Base-by-base conservation (phyloP, 2,113 vertebrate species). In the Stigmatopora argus region DNA sequence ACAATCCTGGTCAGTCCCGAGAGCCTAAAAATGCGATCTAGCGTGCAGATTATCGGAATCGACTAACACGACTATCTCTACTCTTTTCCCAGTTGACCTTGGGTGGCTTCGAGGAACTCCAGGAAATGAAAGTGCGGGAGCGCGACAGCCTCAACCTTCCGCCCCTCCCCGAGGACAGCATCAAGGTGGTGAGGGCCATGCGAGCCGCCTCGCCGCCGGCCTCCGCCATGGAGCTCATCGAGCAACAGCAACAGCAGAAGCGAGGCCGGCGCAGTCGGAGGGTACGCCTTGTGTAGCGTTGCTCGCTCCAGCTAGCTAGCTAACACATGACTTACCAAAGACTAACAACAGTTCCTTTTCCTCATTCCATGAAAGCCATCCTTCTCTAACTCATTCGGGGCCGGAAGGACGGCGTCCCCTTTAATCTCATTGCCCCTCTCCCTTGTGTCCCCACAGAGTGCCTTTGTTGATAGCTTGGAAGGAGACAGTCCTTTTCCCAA, bases 161-260 rank as follows among this genome's bases (percentile, higher is more conserved):
- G 0, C 90, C 94, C 0, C 83, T 98, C 73, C 93, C 94, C 0
- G 97, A 99, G 81, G 94, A 98, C 92, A 97, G 96, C 83, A 95
- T 99, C 83, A 93, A 94, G 86, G 96, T 99, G 81, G 92, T 95
- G 64, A 84, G 93, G 48, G 92, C 90, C 77, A 95, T 98, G 95
- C 89, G 94, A 0, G 95, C 96, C 0, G 94, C 94, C 7, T 98
- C 97, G 0, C 97, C 96, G 0, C 97, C 96, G 0, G 90, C 94
- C 66, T 96, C 88, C 4, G 90, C 93, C 81, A 92, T 96, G 14
- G 96, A 98, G 86, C 91, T 97, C 8, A 83, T 92, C 2, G 97
- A 98, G 23, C 96, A 95, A 77, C 95, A 94, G 81, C 93, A 93
- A 86, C 93, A 93, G 85, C 89, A 94, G 71, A 93, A 94, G 47